These are phyloP conservation scores for Sebastes baramenuke DNA, from an alignment of 2,797 vertebrate species.

Conservation along the genomic window DNA sequence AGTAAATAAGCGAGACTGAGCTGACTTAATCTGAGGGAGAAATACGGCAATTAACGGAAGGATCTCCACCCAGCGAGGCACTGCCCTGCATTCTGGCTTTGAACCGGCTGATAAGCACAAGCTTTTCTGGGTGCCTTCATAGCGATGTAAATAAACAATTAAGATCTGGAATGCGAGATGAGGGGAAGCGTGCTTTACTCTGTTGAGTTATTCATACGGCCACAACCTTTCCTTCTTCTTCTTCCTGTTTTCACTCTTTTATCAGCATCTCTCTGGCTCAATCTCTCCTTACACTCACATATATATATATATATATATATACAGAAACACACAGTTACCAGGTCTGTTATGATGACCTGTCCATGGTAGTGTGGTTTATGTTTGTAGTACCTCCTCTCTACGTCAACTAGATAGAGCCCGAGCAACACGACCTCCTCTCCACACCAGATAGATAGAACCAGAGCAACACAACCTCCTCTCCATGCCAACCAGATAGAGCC, in stretches of 20 bases:
- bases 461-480: too few relatives aligned
- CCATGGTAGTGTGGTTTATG: too few relatives aligned
- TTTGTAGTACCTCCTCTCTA: too few relatives aligned
- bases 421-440: too few relatives aligned
- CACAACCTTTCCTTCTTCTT: conserved; percentile 2
- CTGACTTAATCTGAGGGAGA: conserved; percentile 41
- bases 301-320: too few relatives aligned
- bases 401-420: too few relatives aligned
- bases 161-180: conserved; percentile 52
- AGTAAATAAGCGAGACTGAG: conserved; percentile 10
- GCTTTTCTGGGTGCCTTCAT: conserved; percentile 30
- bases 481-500: too few relatives aligned
- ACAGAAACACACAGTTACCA: too few relatives aligned
- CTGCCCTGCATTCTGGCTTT: conserved; percentile 50
- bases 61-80: conserved; percentile 55
- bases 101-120: conserved; percentile 44
- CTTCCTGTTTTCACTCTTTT: not conserved
- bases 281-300: too few relatives aligned
- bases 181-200: not conserved
- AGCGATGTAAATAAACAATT: conserved; percentile 63
- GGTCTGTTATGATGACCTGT: too few relatives aligned
- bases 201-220: not conserved
- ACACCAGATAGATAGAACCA: too few relatives aligned
- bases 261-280: not conserved
- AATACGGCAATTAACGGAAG: conserved; percentile 45